Evolutionary conservation across 2,797 vertebrate genomes (phyloP).

Genomic region (Poecilia velifera): DNA sequence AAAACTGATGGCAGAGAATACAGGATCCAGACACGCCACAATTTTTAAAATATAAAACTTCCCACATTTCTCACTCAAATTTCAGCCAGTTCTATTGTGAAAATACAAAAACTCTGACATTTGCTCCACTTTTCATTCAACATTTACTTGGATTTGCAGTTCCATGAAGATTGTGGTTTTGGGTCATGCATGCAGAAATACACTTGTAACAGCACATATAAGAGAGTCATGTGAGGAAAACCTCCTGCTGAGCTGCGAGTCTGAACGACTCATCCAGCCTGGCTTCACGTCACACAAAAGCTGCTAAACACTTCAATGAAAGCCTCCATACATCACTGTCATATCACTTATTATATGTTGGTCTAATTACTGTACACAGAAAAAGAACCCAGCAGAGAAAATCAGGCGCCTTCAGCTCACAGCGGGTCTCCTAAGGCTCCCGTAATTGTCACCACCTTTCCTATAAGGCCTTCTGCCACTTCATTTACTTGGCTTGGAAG

Average conservation of each 20-base stretch:
- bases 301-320: background rate
- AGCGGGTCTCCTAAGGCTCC: background rate
- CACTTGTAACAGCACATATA: background rate
- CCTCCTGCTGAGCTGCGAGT: background rate
- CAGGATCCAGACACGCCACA: background rate
- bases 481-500: background rate
- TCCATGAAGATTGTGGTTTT: background rate
- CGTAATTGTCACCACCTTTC: constrained; percentile 1
- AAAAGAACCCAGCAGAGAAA: constrained; percentile 30
- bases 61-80: background rate
- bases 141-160: background rate
- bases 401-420: constrained; percentile 5
- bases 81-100: background rate
- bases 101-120: background rate
- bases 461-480: background rate
- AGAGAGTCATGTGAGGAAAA: background rate
- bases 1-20: background rate
- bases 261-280: constrained; percentile 8
- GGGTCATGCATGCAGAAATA: background rate
- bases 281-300: background rate
- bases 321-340: constrained; percentile 35
- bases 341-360: constrained; percentile 19
- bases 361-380: constrained; percentile 39
- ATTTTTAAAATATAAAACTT: background rate
- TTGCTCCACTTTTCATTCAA: background rate